A percentile compares a stretch with the other conserved stretches of the same genome.
These are phyloP conservation scores for Amphiprion percula DNA, from an alignment of 2,113 vertebrate genomes.

Conservation along the genomic window DNA sequence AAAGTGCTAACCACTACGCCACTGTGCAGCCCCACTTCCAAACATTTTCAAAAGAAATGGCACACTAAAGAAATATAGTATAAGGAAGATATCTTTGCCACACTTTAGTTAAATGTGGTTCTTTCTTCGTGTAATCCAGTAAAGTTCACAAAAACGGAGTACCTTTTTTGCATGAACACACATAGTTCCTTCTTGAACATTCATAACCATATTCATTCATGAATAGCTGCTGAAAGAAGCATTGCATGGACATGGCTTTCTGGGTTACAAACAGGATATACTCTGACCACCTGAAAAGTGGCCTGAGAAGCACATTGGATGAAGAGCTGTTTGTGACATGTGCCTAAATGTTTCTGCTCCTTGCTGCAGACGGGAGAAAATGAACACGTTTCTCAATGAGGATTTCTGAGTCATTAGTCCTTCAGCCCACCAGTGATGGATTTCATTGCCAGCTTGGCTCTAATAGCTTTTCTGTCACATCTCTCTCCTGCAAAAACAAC, in stretches of 20 bases:
- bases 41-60: too few species aligned
- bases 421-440: constrained; percentile 60
- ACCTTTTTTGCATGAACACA: neutral
- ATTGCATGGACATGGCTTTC: neutral
- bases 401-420: constrained; percentile 58
- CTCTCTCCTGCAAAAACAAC: constrained; percentile 13
- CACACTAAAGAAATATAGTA: too few species aligned
- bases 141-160: neutral
- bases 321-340: constrained; percentile 31
- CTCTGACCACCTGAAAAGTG: constrained; percentile 3
- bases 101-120: constrained; percentile 8
- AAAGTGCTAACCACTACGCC: too few species aligned
- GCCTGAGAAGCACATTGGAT: constrained; percentile 17
- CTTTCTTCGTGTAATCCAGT: neutral
- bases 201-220: neutral
- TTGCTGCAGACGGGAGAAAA: constrained; percentile 39
- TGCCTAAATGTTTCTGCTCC: constrained; percentile 9
- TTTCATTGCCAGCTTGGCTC: constrained; percentile 46
- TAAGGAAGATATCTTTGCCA: too few species aligned
- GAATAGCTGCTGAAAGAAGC: too few species aligned
- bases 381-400: constrained; percentile 48
- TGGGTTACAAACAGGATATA: neutral
- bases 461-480: constrained; percentile 52
- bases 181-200: neutral
- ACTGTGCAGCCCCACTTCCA: too few species aligned